These are phyloP conservation scores for Bufo gargarizans DNA, from an alignment of 2,113 vertebrate genomes.

Conservation along the genomic window DNA sequence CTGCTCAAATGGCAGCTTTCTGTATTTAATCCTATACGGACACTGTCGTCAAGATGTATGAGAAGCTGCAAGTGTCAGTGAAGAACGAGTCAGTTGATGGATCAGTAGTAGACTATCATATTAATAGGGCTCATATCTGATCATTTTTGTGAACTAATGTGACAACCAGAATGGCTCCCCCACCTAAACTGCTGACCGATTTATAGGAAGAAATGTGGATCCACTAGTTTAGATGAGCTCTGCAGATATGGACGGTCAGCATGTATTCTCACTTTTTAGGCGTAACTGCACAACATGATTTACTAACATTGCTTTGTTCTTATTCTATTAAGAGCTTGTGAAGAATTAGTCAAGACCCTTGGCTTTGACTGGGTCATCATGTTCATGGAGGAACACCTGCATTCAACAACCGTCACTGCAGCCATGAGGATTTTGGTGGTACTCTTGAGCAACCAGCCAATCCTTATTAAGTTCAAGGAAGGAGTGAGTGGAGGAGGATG, in stretches of 20 bases:
- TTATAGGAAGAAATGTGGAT: neutral
- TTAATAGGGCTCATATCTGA: neutral
- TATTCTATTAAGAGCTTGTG: conserved; percentile 90
- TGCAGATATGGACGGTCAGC: neutral
- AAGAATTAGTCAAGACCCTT: conserved; percentile 89
- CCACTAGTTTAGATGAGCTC: neutral
- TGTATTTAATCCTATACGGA: neutral
- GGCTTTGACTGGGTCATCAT: conserved; percentile 97
- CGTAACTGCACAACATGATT: neutral
- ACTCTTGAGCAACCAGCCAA: conserved; percentile 88
- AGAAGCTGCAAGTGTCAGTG: neutral
- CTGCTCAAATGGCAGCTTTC: neutral
- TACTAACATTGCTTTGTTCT: conserved; percentile 65
- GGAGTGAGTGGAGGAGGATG: conserved; percentile 93
- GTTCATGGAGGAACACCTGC: conserved; percentile 97
- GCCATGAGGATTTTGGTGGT: conserved; percentile 93
- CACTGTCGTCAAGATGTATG: neutral
- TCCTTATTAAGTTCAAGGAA: conserved; percentile 93
- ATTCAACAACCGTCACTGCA: conserved; percentile 89
- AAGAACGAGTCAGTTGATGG: neutral
- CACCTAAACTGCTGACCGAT: neutral
- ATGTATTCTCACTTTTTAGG: neutral
- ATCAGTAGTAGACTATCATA: neutral
- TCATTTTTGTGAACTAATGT: neutral
- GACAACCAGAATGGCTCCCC: neutral